A percentile compares a stretch with the other conserved stretches of the same genome.
phyloP scores from a whole-genome alignment of 1,140 invertebrate species.

The Drosophila fuyamai region DNA sequence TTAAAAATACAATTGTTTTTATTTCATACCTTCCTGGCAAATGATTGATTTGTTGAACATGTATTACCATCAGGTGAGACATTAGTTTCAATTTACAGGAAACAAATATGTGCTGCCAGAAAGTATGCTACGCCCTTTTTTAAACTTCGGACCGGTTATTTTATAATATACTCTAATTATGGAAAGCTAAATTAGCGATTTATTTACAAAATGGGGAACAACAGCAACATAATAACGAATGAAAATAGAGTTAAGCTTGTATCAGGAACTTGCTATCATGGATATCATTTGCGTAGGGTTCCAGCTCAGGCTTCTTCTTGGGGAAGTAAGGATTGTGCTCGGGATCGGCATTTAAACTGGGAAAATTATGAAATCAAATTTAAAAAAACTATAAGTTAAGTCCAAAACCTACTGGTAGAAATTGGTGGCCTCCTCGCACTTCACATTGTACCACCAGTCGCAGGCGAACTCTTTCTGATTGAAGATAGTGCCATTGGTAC shows the following conservation, averaged over 20 bases:
- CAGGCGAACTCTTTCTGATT: slow-evolving; percentile 94
- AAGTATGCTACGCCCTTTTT: not conserved
- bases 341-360: slow-evolving; percentile 91
- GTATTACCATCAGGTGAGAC: too few species aligned
- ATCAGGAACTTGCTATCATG: slow-evolving; percentile 84
- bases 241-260: slow-evolving; percentile 53
- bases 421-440: slow-evolving; percentile 89
- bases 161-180: not conserved
- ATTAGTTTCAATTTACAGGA: too few species aligned
- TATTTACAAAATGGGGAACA: slow-evolving; percentile 77
- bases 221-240: slow-evolving; percentile 5
- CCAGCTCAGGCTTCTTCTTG: slow-evolving; percentile 87
- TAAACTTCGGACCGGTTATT: not conserved
- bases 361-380: too few species aligned
- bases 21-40: too few species aligned
- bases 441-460: slow-evolving; percentile 97
- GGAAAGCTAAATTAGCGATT: not conserved
- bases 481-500: slow-evolving; percentile 95
- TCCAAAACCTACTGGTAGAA: slow-evolving; percentile 69
- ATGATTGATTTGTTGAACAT: too few species aligned
- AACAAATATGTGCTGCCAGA: not conserved
- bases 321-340: slow-evolving; percentile 91
- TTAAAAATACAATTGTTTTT: too few species aligned
- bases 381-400: too few species aligned
- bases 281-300: slow-evolving; percentile 37